Percentiles rank a stretch among this genome's conserved stretches.
phyloP scores from a whole-genome alignment of 2,113 vertebrate species.

The Eulacestoma nigropectus region DNA sequence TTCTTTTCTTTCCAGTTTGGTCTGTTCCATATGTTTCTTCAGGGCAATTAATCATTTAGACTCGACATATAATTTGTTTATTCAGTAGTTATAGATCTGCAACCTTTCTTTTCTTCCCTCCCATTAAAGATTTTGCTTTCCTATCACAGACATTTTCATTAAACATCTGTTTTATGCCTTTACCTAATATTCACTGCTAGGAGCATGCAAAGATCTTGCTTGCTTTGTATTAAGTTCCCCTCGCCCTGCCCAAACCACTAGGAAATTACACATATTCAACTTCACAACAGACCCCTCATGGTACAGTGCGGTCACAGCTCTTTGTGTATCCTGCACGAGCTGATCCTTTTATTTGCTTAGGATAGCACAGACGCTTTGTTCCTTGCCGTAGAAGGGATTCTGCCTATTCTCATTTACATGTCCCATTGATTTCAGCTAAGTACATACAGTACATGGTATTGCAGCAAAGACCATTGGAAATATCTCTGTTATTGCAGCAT shows the following conservation, averaged over 20 bases:
- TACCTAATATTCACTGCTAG: neutral
- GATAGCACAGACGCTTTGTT: slow-evolving; percentile 60
- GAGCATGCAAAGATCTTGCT: neutral
- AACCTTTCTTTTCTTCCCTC: slow-evolving; percentile 13
- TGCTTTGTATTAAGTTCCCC: neutral
- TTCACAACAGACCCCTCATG: slow-evolving; percentile 2
- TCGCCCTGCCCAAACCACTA: neutral
- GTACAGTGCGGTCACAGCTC: slow-evolving; percentile 51
- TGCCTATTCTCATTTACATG: slow-evolving; percentile 64
- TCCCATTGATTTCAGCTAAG: slow-evolving; percentile 67
- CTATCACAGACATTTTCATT: neutral
- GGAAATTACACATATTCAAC: slow-evolving; percentile 18
- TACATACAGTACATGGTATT: slow-evolving; percentile 48
- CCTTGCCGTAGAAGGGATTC: slow-evolving; percentile 51
- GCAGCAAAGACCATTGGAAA: slow-evolving; percentile 28
- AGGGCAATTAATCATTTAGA: slow-evolving; percentile 13
- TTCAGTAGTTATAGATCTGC: neutral
- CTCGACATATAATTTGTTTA: slow-evolving; percentile 26
- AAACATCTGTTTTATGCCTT: neutral
- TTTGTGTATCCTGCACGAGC: slow-evolving; percentile 52
- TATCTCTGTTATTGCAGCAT: slow-evolving; percentile 45
- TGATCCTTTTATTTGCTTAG: slow-evolving; percentile 72
- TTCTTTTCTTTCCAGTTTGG: neutral
- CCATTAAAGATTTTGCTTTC: slow-evolving; percentile 14
- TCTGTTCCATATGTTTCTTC: slow-evolving; percentile 15